These are phyloP conservation scores for Azorinus chamasolen DNA, from an alignment of 2,888 invertebrate genomes.

Conservation along the genomic window DNA sequence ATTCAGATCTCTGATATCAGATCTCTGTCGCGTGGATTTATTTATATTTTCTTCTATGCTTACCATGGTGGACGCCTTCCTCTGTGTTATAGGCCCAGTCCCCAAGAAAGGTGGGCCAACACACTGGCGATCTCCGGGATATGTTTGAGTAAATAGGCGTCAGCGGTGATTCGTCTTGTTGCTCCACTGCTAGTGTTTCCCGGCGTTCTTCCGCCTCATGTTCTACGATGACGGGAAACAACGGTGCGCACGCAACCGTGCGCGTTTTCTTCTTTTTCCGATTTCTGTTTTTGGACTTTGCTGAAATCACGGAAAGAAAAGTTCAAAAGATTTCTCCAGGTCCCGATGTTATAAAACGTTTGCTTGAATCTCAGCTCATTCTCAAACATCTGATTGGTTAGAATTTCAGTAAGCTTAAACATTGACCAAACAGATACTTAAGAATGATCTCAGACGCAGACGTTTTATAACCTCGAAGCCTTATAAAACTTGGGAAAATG, in stretches of 20 bases:
- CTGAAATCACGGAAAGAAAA: slow-evolving; percentile 26
- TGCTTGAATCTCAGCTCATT: too few relatives aligned
- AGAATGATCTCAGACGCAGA: too few relatives aligned
- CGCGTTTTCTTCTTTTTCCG: slow-evolving; percentile 56
- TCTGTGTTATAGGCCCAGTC: slow-evolving; percentile 56
- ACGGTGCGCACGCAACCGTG: slow-evolving; percentile 68
- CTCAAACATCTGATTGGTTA: too few relatives aligned
- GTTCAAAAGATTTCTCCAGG: too few relatives aligned
- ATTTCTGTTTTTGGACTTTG: slow-evolving; percentile 53
- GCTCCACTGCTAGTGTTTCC: slow-evolving; percentile 54
- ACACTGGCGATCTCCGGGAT: slow-evolving; percentile 68
- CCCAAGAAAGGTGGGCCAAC: slow-evolving; percentile 73
- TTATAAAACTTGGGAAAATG: too few relatives aligned
- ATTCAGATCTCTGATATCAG: too few relatives aligned
- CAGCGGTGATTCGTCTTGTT: slow-evolving; percentile 75
- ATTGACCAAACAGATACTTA: too few relatives aligned
- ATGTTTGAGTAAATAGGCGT: slow-evolving; percentile 76
- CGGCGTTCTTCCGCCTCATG: slow-evolving; percentile 66
- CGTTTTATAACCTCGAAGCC: too few relatives aligned
- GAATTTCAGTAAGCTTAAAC: too few relatives aligned
- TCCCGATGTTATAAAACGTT: too few relatives aligned
- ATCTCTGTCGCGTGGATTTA: too few relatives aligned
- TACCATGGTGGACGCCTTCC: slow-evolving; percentile 43
- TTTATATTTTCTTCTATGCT: neutral
- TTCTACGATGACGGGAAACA: slow-evolving; percentile 71